Percentiles rank a stretch among this genome's conserved stretches.
Conservation (phyloP, 2,113 vertebrate species). For the Struthio camelus region DNA sequence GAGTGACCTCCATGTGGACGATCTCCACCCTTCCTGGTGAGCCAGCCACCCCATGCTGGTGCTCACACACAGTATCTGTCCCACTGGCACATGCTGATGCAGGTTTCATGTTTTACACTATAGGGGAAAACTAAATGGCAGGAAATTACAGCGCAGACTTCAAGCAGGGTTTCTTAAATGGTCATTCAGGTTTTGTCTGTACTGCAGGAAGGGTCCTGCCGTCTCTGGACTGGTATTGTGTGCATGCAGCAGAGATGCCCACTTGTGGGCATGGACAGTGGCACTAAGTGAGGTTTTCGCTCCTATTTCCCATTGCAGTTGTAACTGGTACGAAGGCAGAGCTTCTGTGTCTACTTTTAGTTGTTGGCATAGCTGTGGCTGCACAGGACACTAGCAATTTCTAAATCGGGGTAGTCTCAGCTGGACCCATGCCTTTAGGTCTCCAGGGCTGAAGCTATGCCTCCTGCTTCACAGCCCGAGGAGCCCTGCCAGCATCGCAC, state of each 20-base stretch:
- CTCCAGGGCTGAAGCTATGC: not conserved
- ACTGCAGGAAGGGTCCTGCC: not conserved
- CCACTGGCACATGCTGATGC: not conserved
- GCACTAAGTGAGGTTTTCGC: not conserved
- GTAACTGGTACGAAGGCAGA: not conserved
- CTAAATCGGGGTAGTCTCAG: not conserved
- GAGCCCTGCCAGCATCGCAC: not conserved
- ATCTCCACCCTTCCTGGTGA: not conserved
- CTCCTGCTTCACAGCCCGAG: not conserved
- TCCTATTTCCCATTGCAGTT: conserved; percentile 8
- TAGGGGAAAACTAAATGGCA: not conserved
- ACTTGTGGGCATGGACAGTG: not conserved
- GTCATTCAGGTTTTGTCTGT: not conserved
- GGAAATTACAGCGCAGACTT: not conserved
- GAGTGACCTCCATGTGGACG: accelerated
- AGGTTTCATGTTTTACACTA: not conserved
- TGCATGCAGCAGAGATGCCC: not conserved
- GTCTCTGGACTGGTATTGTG: not conserved
- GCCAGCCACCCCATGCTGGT: not conserved
- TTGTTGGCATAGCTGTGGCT: not conserved
- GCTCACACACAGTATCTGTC: not conserved
- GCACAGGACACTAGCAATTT: not conserved
- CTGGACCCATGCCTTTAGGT: not conserved
- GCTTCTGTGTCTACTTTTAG: not conserved
- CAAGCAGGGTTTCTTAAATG: not conserved